Percentiles rank a stretch among this genome's conserved stretches.
These are phyloP conservation scores for Dryomyza anilis DNA, from an alignment of 2,888 invertebrate species.

Conservation along the genomic window DNA sequence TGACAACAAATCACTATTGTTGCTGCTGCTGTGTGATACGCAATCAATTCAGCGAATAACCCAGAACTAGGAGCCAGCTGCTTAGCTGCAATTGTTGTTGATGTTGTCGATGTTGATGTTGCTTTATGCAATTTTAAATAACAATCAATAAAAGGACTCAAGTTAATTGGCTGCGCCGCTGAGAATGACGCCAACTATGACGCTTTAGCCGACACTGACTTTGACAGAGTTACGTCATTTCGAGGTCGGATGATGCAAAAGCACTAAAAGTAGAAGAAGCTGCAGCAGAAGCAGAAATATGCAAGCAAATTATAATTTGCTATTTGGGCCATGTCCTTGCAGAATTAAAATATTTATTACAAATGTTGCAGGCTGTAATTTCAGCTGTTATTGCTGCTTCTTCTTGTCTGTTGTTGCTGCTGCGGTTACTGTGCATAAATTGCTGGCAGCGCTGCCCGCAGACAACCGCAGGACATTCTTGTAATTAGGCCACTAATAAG, in stretches of 20 bases:
- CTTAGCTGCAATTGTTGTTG: background rate
- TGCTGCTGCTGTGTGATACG: background rate
- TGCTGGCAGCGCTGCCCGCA: background rate
- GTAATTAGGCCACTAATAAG: constrained; percentile 3
- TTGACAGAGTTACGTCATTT: background rate
- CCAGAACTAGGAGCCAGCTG: background rate
- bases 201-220: background rate
- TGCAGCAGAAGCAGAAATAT: too few relatives aligned
- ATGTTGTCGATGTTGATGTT: background rate
- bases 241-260: background rate
- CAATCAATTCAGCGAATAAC: constrained; percentile 7
- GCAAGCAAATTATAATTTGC: too few relatives aligned
- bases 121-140: background rate
- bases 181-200: background rate
- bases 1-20: too few relatives aligned
- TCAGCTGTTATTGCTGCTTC: background rate
- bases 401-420: constrained; percentile 1
- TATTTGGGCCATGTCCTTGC: background rate
- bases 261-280: too few relatives aligned
- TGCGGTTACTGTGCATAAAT: background rate
- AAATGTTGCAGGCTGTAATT: background rate
- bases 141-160: background rate
- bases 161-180: background rate
- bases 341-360: background rate
- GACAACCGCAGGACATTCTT: constrained; percentile 2